Evolutionary conservation across 2,113 vertebrate genomes (phyloP).

Genomic region (Talpa occidentalis): DNA sequence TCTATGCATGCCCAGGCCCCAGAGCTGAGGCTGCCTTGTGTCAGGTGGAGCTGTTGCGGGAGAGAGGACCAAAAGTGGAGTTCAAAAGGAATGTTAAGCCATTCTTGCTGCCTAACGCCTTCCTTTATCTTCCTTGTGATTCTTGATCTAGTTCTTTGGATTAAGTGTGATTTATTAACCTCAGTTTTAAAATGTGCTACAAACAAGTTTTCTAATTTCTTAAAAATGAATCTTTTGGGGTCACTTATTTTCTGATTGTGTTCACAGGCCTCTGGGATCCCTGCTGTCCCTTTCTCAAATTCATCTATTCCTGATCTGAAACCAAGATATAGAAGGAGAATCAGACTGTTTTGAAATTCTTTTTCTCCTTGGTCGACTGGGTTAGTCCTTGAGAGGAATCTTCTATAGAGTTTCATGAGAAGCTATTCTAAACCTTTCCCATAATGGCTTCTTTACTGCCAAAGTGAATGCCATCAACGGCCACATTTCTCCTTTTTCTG

Average conservation of each 20-base stretch:
- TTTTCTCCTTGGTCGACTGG: background rate
- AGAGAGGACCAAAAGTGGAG: background rate
- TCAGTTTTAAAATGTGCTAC: constrained; percentile 2
- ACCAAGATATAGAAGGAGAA: background rate
- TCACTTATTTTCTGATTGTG: background rate
- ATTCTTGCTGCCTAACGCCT: background rate
- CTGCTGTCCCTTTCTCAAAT: background rate
- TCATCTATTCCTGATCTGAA: constrained; percentile 11
- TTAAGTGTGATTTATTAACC: background rate
- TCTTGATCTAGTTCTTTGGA: background rate
- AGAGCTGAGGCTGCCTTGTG: background rate
- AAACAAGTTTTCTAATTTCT: background rate
- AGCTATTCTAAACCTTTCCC: background rate
- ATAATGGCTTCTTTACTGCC: background rate
- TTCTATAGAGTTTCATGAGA: accelerated
- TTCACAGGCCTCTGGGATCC: background rate
- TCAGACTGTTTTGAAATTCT: background rate
- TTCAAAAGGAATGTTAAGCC: background rate
- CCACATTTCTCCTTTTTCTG: background rate
- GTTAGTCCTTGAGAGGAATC: background rate
- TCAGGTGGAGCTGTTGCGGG: background rate
- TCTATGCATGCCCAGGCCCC: background rate
- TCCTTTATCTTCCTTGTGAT: background rate
- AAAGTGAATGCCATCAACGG: background rate
- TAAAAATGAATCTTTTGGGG: background rate